A percentile compares a stretch with the other conserved stretches of the same genome.
phyloP scores from a whole-genome alignment of 2,888 invertebrate genomes.

The Hesperia comma region DNA sequence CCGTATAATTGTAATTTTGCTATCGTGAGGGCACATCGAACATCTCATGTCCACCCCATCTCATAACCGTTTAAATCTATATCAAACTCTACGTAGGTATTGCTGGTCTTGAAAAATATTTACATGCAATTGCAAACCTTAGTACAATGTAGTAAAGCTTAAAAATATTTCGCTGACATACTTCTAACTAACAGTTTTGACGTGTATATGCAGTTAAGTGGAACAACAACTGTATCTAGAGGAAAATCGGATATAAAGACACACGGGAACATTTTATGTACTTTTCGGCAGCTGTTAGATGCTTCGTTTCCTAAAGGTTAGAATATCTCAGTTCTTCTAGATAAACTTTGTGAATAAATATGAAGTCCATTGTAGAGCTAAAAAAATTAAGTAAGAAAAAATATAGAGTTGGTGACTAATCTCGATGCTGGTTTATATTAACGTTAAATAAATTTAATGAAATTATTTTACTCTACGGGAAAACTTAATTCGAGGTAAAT shows the following conservation, averaged over 20 bases:
- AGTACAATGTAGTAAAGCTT: slow-evolving; percentile 11
- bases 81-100: slow-evolving; percentile 17
- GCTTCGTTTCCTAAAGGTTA: background rate
- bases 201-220: slow-evolving; percentile 34
- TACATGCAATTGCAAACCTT: slow-evolving; percentile 30
- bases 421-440: too few species aligned
- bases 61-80: slow-evolving; percentile 9
- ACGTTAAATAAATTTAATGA: too few species aligned
- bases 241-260: slow-evolving; percentile 31
- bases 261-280: slow-evolving; percentile 8
- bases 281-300: background rate
- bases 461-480: too few species aligned
- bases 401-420: too few species aligned
- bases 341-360: too few species aligned
- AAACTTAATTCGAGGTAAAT: too few species aligned
- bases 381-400: too few species aligned
- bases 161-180: background rate
- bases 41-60: slow-evolving; percentile 31
- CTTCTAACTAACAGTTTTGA: slow-evolving; percentile 27
- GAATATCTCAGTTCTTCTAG: too few species aligned
- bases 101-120: slow-evolving; percentile 7
- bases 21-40: slow-evolving; percentile 36
- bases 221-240: slow-evolving; percentile 37
- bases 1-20: slow-evolving; percentile 45
- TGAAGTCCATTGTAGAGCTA: too few species aligned